phyloP scores from a whole-genome alignment of 2,113 vertebrate species.

The Ariopsis seemanni region DNA sequence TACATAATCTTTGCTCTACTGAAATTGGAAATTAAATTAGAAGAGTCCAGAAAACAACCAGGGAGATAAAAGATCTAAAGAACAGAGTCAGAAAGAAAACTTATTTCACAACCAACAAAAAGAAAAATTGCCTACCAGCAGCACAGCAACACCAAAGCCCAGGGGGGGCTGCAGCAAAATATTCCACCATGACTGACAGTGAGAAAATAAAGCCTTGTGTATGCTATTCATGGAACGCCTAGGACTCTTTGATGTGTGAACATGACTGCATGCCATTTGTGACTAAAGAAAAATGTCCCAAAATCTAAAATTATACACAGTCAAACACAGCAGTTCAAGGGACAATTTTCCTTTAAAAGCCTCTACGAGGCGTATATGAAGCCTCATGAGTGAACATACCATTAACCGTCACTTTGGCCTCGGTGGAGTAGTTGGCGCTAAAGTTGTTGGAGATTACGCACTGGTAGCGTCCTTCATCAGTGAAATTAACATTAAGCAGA shows the following conservation, averaged over 20 bases:
- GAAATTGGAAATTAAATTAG: constrained; percentile 45
- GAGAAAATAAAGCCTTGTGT: not conserved
- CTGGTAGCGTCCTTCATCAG: constrained; percentile 91
- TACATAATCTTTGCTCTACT: constrained; percentile 37
- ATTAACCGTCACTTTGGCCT: constrained; percentile 94
- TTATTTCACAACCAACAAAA: constrained; percentile 28
- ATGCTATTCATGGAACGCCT: constrained; percentile 1
- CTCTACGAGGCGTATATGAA: not conserved
- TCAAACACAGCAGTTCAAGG: too few species aligned
- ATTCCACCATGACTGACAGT: not conserved
- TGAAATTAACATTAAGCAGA: constrained; percentile 84
- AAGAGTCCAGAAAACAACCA: constrained; percentile 36
- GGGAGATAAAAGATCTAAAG: constrained; percentile 25
- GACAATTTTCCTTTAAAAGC: not conserved
- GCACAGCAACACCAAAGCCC: constrained; percentile 16
- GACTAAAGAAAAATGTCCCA: not conserved
- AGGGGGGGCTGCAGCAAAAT: constrained; percentile 10
- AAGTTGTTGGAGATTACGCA: constrained; percentile 98
- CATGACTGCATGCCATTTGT: not conserved
- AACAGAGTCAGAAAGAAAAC: not conserved
- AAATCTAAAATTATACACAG: not conserved
- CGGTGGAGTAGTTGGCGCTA: constrained; percentile 91
- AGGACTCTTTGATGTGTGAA: constrained; percentile 11
- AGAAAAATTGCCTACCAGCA: not conserved
- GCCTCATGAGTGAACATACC: constrained; percentile 70